These are phyloP conservation scores for Unio delphinus DNA, from an alignment of 2,888 invertebrate genomes.

Conservation along the genomic window DNA sequence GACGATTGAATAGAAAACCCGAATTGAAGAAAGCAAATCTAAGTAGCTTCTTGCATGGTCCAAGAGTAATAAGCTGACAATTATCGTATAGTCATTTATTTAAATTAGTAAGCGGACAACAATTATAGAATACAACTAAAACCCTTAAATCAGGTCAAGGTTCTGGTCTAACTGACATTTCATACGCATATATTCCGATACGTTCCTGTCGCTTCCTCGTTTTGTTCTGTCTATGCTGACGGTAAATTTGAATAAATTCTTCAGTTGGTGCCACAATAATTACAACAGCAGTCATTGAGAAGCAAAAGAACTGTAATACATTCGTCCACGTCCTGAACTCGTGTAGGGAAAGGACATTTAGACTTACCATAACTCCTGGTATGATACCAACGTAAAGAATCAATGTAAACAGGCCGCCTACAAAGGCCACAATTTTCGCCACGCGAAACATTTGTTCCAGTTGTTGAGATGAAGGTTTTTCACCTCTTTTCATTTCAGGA, in stretches of 20 bases:
- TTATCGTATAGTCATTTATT: too few relatives aligned
- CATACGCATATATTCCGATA: conserved; percentile 6
- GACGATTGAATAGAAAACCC: too few relatives aligned
- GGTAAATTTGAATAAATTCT: conserved; percentile 43
- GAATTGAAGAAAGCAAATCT: too few relatives aligned
- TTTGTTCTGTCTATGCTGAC: conserved; percentile 30
- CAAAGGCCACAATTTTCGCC: conserved; percentile 49
- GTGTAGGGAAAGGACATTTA: conserved; percentile 41
- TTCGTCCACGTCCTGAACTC: conserved; percentile 51
- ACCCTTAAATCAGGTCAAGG: too few relatives aligned
- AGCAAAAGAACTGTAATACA: conserved; percentile 45
- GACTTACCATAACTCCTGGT: conserved; percentile 50
- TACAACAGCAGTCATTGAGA: conserved; percentile 49
- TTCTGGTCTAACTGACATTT: neutral
- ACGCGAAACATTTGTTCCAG: conserved; percentile 46
- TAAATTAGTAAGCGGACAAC: too few relatives aligned
- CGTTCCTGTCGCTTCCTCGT: conserved; percentile 6
- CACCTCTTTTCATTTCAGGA: conserved; percentile 33
- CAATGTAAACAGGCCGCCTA: conserved; percentile 45
- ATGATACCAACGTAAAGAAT: conserved; percentile 46
- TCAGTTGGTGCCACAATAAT: conserved; percentile 51
- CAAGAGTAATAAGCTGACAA: too few relatives aligned
- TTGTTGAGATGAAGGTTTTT: conserved; percentile 39
- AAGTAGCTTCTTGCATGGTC: too few relatives aligned
- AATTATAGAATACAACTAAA: too few relatives aligned